Evolutionary conservation across 2,888 invertebrate genomes (phyloP), one percentile per base, ranked within the genome.

Genomic region (Fragum whitleyi): DNA sequence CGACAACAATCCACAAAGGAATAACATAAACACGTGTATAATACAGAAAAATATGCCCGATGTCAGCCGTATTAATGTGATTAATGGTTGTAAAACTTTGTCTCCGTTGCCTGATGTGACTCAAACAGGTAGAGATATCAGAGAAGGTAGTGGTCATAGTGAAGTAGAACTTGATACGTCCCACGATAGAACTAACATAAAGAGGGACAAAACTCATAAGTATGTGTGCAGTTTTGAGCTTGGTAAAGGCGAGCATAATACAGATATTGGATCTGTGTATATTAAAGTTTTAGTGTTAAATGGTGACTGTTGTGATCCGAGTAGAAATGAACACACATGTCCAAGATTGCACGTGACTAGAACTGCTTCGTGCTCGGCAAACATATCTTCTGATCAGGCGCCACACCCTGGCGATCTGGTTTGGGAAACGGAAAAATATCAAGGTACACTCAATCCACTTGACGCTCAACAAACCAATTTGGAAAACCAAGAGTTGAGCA

Each of bases 151-250:
- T 26, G 57, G 14, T 5, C 47, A 3, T 11, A 21, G 21, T 57
- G 23, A 7, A 5, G 26, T 5, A 2, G 57, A 23, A 1, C 57
- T 57, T 23, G 57, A 23, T 26, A 57, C 6, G 21, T 6, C 26
- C 3, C 14, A 5, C 5, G 26, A 57, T 14, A 57, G n/a, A 11
- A 23, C 23, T 7, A 72, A 47, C 47, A 75, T 61, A 26, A 68
- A 11, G 11, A 57, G 51, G 26, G 21, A 59, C 61, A 78, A 62
- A 57, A 57, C 70, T 7, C 53, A 72, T 0, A 68, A 42, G 16
- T 77, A 79, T 62, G 62, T 79, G n/a, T 79, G 79, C 28, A 74
- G 74, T 36, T 69, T 72, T n/a, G 76, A 78, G n/a, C 57, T 69
- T 47, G 79, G 78, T 16, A 82, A 79, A 51, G 76, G 68, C 1